phyloP scores from a whole-genome alignment of 2,797 vertebrate genomes.

The Coregonus ussuriensis region DNA sequence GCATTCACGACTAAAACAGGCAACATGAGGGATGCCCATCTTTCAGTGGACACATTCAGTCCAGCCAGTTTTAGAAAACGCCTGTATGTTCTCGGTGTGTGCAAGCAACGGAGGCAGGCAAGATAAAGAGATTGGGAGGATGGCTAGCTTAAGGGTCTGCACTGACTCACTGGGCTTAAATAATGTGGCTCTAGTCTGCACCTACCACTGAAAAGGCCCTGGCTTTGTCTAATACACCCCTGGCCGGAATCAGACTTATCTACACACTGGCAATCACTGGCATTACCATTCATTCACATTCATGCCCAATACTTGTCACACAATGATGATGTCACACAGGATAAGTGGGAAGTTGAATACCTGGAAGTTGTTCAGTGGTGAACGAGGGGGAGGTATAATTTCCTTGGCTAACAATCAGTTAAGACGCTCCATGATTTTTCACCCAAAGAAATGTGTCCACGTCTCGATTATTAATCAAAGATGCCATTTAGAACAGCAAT shows the following conservation, averaged over 20 bases:
- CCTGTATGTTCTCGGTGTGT: slow-evolving; percentile 65
- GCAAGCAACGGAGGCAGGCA: slow-evolving; percentile 57
- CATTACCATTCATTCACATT: slow-evolving; percentile 61
- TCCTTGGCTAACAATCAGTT: slow-evolving; percentile 69
- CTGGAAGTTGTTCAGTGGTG: slow-evolving; percentile 68
- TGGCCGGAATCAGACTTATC: slow-evolving; percentile 36
- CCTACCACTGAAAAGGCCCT: slow-evolving; percentile 25
- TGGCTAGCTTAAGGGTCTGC: slow-evolving; percentile 66
- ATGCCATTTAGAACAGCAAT: slow-evolving; percentile 60
- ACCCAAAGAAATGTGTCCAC: slow-evolving; percentile 57
- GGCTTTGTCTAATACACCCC: slow-evolving; percentile 29
- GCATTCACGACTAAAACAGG: background rate
- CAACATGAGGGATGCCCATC: background rate
- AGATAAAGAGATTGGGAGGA: slow-evolving; percentile 47
- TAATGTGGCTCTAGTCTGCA: slow-evolving; percentile 31
- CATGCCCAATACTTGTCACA: slow-evolving; percentile 58
- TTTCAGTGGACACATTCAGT: slow-evolving; percentile 35
- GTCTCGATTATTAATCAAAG: slow-evolving; percentile 38
- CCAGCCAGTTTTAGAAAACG: slow-evolving; percentile 50
- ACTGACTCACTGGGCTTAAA: slow-evolving; percentile 41
- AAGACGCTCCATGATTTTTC: slow-evolving; percentile 62
- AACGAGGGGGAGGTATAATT: slow-evolving; percentile 61
- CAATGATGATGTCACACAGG: slow-evolving; percentile 47
- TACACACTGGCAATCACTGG: slow-evolving; percentile 46
- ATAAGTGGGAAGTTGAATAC: slow-evolving; percentile 59